Percentiles rank a stretch among this genome's conserved stretches.
These are phyloP conservation scores for Drosophila phalerata DNA, from an alignment of 2,888 invertebrate genomes.

Conservation along the genomic window DNA sequence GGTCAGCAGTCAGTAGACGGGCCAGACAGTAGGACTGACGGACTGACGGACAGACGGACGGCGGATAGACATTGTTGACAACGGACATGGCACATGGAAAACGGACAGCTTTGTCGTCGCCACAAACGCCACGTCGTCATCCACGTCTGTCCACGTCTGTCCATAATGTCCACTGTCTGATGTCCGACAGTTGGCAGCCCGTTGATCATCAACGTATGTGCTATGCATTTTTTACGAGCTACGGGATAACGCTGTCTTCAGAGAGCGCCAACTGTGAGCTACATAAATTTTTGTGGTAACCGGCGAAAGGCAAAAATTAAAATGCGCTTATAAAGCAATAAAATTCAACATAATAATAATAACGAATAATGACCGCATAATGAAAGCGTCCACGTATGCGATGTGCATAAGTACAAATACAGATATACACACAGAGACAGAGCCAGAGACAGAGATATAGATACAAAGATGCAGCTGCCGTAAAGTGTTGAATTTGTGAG, in stretches of 20 bases:
- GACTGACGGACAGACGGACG: conserved; percentile 21
- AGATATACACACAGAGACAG: background rate
- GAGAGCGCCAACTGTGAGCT: conserved; percentile 47
- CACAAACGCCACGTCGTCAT: conserved; percentile 32
- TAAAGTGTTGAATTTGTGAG: conserved; percentile 32
- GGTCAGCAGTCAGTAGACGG: conserved; percentile 32
- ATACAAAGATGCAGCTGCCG: conserved; percentile 20
- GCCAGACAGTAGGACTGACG: background rate
- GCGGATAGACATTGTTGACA: conserved; percentile 70
- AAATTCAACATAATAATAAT: conserved; percentile 76
- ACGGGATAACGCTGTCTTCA: conserved; percentile 30
- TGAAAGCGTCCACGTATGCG: conserved; percentile 45
- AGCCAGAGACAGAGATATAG: conserved; percentile 9
- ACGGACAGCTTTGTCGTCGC: conserved; percentile 42
- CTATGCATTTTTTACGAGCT: conserved; percentile 72
- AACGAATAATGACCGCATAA: conserved; percentile 65
- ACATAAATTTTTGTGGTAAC: conserved; percentile 59
- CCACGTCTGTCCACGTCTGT: conserved; percentile 9
- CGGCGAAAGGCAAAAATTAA: conserved; percentile 80
- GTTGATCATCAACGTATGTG: conserved; percentile 79
- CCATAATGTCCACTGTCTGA: conserved; percentile 6
- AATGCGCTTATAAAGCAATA: conserved; percentile 82
- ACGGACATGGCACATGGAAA: conserved; percentile 75
- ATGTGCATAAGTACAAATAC: conserved; percentile 14
- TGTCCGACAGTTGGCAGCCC: conserved; percentile 62